Percentiles rank a stretch among this genome's conserved stretches.
phyloP scores from a whole-genome alignment of 2,888 invertebrate species.

The Amphipoea oculea region DNA sequence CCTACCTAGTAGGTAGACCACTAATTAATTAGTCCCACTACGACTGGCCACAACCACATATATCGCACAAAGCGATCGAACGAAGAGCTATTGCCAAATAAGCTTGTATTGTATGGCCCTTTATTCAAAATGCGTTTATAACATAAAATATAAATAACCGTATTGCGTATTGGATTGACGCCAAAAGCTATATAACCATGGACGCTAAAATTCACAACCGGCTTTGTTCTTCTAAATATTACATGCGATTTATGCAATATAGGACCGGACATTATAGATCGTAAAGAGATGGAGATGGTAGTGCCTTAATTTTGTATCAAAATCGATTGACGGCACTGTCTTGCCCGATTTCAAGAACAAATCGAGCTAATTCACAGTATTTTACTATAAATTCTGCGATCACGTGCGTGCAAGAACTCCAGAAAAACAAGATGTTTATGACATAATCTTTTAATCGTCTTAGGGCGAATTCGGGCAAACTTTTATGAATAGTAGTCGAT shows the following conservation, averaged over 20 bases:
- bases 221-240: constrained; percentile 67
- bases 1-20: constrained; percentile 8
- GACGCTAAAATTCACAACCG: constrained; percentile 53
- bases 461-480: background rate
- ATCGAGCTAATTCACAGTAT: background rate
- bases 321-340: background rate
- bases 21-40: constrained; percentile 39
- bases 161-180: constrained; percentile 64
- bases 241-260: constrained; percentile 50
- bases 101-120: constrained; percentile 15
- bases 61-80: constrained; percentile 8
- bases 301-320: constrained; percentile 8
- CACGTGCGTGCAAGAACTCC: background rate
- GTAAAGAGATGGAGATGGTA: constrained; percentile 6
- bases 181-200: constrained; percentile 59
- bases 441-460: background rate
- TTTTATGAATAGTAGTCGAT: background rate
- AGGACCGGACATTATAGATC: background rate
- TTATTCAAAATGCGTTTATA: constrained; percentile 55
- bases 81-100: constrained; percentile 31
- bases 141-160: constrained; percentile 58
- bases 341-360: background rate
- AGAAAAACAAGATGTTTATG: too few relatives aligned
- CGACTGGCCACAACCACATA: constrained; percentile 40
- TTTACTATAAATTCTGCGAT: background rate